Evolutionary conservation across 2,797 vertebrate genomes (phyloP).

Genomic region (Brachymystax lenok): DNA sequence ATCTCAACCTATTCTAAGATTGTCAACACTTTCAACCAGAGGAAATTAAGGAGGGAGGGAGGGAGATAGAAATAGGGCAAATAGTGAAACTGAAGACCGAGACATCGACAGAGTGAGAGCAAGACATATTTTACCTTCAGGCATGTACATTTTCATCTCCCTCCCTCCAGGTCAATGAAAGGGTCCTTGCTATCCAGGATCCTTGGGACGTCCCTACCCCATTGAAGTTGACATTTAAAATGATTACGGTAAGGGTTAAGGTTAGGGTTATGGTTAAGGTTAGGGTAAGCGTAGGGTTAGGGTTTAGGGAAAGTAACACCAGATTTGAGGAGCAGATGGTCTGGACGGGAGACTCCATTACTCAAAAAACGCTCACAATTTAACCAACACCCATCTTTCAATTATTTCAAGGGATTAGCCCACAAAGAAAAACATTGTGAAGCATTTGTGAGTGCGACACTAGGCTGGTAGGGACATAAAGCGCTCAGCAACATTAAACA

Average conservation of each 20-base stretch:
- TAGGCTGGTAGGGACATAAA: too few relatives aligned
- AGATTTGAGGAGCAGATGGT: background rate
- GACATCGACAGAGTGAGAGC: background rate
- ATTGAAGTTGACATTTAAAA: too few relatives aligned
- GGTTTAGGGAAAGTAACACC: slow-evolving; percentile 1
- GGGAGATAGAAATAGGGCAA: background rate
- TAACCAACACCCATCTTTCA: too few relatives aligned
- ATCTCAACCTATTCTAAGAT: background rate
- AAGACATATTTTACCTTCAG: slow-evolving; percentile 1
- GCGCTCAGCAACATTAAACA: too few relatives aligned
- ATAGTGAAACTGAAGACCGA: background rate
- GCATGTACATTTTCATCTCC: background rate
- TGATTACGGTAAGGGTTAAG: too few relatives aligned
- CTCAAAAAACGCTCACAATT: background rate
- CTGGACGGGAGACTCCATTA: background rate
- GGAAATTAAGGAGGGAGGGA: slow-evolving; percentile 1
- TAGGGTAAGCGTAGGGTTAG: too few relatives aligned
- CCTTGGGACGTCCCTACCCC: too few relatives aligned
- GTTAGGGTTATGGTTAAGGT: too few relatives aligned
- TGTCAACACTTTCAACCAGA: slow-evolving; percentile 20
- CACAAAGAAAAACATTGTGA: too few relatives aligned
- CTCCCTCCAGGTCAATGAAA: background rate
- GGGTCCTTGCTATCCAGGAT: too few relatives aligned
- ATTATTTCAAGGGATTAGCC: too few relatives aligned
- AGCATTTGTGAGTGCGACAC: too few relatives aligned